Evolutionary conservation across 2,113 vertebrate genomes (phyloP).

Genomic region (Cynoglossus semilaevis): DNA sequence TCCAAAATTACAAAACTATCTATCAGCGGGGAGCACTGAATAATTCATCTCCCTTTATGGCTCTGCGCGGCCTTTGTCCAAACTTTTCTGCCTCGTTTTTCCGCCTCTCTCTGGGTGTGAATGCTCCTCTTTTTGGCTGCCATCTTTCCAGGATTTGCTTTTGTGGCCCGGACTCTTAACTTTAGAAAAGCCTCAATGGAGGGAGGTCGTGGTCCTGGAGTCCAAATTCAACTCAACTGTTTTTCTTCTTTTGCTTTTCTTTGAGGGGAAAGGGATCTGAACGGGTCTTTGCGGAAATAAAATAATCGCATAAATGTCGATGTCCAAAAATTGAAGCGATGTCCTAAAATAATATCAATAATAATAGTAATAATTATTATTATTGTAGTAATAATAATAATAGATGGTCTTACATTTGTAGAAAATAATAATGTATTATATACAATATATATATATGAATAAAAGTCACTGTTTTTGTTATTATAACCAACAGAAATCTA

Average conservation of each 20-base stretch:
- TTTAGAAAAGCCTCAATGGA: constrained; percentile 78
- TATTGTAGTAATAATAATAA: too few relatives aligned
- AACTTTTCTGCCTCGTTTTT: constrained; percentile 71
- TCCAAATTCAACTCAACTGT: constrained; percentile 90
- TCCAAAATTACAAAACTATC: constrained; percentile 86
- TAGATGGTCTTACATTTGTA: too few relatives aligned
- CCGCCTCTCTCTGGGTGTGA: constrained; percentile 82
- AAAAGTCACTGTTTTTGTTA: too few relatives aligned
- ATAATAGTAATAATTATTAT: too few relatives aligned
- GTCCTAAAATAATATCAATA: too few relatives aligned
- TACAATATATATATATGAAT: too few relatives aligned
- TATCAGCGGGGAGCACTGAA: constrained; percentile 85
- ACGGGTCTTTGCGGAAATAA: neutral
- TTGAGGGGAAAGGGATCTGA: constrained; percentile 16
- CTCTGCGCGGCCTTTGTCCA: constrained; percentile 80
- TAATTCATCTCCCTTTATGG: constrained; percentile 86
- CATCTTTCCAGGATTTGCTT: constrained; percentile 76
- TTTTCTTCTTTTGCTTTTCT: constrained; percentile 47
- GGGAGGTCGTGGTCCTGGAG: constrained; percentile 72
- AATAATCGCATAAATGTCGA: too few relatives aligned
- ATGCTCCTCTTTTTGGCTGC: constrained; percentile 54
- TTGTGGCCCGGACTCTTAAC: constrained; percentile 77
- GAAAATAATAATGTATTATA: too few relatives aligned
- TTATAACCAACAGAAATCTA: too few relatives aligned
- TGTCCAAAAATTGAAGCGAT: too few relatives aligned